Base-by-base conservation (phyloP, 2,797 vertebrate species). In the Gambelia wislizenii region DNA sequence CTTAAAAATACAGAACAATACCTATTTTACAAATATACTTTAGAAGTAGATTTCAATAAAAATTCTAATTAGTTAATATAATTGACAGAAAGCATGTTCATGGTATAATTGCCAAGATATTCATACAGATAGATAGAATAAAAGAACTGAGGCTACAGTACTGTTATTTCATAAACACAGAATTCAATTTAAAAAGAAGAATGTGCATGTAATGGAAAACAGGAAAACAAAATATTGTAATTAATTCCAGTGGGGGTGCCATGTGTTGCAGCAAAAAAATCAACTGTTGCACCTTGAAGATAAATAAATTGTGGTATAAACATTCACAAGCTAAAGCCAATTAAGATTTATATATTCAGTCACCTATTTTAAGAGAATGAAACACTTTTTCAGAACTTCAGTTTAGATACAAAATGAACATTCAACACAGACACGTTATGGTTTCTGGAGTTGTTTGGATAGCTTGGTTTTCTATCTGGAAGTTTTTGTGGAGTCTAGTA, bases 171-270 rank as follows among this genome's bases (percentile, higher is more conserved):
- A 42, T 86, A 93, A 83, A 87, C 76, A 4, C 89, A 89, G 10
- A 85, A 84, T 87, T 87, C 89, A 93, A 91, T 92, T 94, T 92
- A 85, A 67, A 88, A 87, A 22, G n/a, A 13, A 94, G 76, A 7
- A 79, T 69, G 92, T 52, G 82, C 82, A 92, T 81, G 94, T 90
- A 39, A n/a, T 92, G 64, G 83, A n/a, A 44, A 52, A 82, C 20
- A 78, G 91, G 83, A 44, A 88, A 0, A 10, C 90, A 87, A 64
- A 93, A 79, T 74, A 91, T 42, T 8, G 0, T 72, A 85, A 79
- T 75, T 59, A 74, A 80, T 52, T 70, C n/a, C 49, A 56, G 64
- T 70, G 76, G 44, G 25, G 1, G 2, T 52, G n/a, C n/a, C 36
- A 42, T 69, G 20, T n/a, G 16, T 39, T 30, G 56, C 25, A 74